Base-by-base conservation (phyloP, 2,797 vertebrate genomes). In the Phoebastria nigripes region DNA sequence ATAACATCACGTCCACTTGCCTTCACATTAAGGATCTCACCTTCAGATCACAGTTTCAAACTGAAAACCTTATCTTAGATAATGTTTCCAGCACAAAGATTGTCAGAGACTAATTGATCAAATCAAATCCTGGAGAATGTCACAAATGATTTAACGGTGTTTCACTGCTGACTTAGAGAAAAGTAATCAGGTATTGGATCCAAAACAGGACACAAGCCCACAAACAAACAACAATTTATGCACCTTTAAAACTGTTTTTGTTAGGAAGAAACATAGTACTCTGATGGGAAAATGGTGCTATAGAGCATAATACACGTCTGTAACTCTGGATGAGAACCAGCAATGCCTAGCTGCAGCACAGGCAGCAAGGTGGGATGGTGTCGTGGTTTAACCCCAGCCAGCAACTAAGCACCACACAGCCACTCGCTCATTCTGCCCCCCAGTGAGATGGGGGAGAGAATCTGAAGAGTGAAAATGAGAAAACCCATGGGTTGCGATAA, bases 351-450 rank as follows among this genome's bases (percentile, higher is more conserved):
- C 41, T 61, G 37, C 61, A 84, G 42, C 42, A 56, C 49, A n/a
- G 24, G 33, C 28, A 72, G 28, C 51, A 65, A n/a, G 28, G 29
- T 42, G 33, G 21, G 29, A 44, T 39, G 37, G 28, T 49, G 24
- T 59, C 7, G 0, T 17, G 15, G n/a, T 59, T 37, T 59, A 37
- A 59, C 15, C 24, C 15, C 56, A 59, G n/a, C n/a, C 7, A 3
- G n/a, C n/a, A 58, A 35, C 56, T 37, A 25, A 59, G 22, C 15
- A 2, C 56, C n/a, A 59, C n/a, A 6, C 15, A 59, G 56, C 24
- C 3, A 2, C n/a, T 59, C 10, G 2, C n/a, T 35, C n/a, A 4
- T n/a, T 17, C 22, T 37, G 37, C 56, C n/a, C 7, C 10, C 10
- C 3, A 1, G 22, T 26, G n/a, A n/a, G 56, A 59, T 16, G n/a